A percentile compares a stretch with the other conserved stretches of the same genome.
Conservation (phyloP, 2,888 invertebrate species). For the Onchidella celtica region DNA sequence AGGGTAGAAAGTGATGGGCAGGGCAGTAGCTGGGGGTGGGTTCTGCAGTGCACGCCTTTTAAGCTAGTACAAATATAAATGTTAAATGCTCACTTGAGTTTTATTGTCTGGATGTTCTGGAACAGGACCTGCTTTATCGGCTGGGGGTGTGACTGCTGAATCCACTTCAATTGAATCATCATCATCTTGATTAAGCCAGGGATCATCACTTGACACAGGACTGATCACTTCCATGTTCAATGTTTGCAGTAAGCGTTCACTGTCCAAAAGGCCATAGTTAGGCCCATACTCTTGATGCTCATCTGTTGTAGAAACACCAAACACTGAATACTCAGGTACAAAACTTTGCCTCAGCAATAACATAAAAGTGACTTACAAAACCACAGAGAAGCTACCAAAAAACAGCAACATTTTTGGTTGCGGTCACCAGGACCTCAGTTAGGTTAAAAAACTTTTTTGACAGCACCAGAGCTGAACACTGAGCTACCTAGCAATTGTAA, state of each 20-base stretch:
- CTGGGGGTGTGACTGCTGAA: constrained; percentile 39
- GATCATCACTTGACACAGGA: constrained; percentile 41
- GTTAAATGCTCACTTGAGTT: too few relatives aligned
- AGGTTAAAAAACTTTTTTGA: too few relatives aligned
- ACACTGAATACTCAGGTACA: background rate
- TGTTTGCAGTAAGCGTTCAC: constrained; percentile 1
- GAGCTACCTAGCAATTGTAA: too few relatives aligned
- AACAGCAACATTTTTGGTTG: background rate
- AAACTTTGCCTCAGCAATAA: background rate
- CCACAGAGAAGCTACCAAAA: background rate
- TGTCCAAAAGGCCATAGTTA: constrained; percentile 28
- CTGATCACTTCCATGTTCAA: constrained; percentile 8
- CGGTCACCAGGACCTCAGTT: background rate
- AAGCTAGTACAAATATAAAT: too few relatives aligned
- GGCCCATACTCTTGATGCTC: constrained; percentile 42
- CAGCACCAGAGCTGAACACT: too few relatives aligned
- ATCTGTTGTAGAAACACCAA: constrained; percentile 22
- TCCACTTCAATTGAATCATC: constrained; percentile 51
- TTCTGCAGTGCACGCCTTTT: too few relatives aligned
- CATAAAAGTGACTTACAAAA: background rate
- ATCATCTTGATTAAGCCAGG: constrained; percentile 48
- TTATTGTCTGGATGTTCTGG: constrained; percentile 1
- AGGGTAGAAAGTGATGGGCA: too few relatives aligned
- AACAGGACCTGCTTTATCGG: background rate
- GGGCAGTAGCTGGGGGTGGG: too few relatives aligned